These are phyloP conservation scores for Arenaria interpres DNA, from an alignment of 2,113 vertebrate genomes.

Conservation along the genomic window DNA sequence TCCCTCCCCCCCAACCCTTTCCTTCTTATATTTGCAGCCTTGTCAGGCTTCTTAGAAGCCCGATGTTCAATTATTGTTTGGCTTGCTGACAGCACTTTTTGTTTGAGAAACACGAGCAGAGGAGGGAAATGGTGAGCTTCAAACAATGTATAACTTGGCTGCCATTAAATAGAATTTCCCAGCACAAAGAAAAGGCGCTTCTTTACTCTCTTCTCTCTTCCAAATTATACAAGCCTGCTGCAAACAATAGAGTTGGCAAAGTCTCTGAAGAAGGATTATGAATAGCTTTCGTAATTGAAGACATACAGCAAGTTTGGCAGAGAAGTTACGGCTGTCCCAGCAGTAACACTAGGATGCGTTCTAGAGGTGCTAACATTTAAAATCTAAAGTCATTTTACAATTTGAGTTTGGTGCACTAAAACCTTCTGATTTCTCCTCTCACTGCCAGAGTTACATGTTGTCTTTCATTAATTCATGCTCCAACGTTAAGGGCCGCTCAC, in stretches of 20 bases:
- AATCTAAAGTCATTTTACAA: not conserved
- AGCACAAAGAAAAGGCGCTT: not conserved
- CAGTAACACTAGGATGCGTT: not conserved
- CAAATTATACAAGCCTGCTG: not conserved
- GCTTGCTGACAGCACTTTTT: not conserved
- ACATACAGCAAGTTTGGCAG: not conserved
- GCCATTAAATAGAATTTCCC: not conserved
- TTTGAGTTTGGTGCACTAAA: not conserved
- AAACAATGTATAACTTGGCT: slow-evolving; percentile 10
- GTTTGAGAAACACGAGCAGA: not conserved
- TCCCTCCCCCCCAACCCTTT: not conserved
- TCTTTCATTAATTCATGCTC: not conserved
- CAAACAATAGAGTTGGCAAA: slow-evolving; percentile 7
- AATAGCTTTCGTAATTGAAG: slow-evolving; percentile 1
- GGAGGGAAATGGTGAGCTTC: not conserved
- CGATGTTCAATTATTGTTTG: not conserved
- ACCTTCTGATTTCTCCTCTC: not conserved
- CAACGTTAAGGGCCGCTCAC: not conserved
- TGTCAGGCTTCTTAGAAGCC: not conserved
- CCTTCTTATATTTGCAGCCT: not conserved
- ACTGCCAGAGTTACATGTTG: not conserved
- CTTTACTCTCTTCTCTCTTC: not conserved
- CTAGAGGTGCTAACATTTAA: rapidly evolving
- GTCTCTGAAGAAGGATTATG: not conserved
- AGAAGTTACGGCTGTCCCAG: not conserved